Evolutionary conservation across 2,113 vertebrate genomes (phyloP).

Genomic region (Merops nubicus): DNA sequence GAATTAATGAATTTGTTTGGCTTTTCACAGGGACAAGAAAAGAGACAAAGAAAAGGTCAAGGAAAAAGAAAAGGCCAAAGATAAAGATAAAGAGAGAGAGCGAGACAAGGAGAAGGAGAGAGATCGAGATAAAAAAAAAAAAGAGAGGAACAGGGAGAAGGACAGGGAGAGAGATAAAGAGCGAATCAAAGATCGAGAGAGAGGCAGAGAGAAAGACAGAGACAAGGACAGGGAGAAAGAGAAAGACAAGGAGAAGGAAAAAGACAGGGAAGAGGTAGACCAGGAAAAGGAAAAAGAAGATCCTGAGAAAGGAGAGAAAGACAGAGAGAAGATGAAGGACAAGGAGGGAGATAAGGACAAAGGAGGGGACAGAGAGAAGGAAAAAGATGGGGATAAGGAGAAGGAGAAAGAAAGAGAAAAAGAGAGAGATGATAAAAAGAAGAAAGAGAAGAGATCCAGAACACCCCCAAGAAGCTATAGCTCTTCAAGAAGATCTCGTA

Average conservation of each 20-base stretch:
- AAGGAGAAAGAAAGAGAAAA: constrained; percentile 69
- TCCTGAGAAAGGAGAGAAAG: constrained; percentile 42
- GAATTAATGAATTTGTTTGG: constrained; percentile 55
- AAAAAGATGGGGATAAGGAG: constrained; percentile 55
- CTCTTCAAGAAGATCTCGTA: constrained; percentile 80
- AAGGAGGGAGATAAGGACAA: constrained; percentile 60
- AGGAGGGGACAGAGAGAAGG: constrained; percentile 55
- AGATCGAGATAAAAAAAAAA: constrained; percentile 73
- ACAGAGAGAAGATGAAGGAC: constrained; percentile 48
- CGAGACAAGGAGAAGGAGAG: constrained; percentile 72
- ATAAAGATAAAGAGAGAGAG: constrained; percentile 71
- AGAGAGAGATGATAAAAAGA: constrained; percentile 78
- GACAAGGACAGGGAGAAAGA: constrained; percentile 67
- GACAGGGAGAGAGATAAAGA: constrained; percentile 37
- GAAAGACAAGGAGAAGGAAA: constrained; percentile 42
- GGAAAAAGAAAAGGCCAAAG: constrained; percentile 78
- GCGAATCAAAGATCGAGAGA: too few species aligned
- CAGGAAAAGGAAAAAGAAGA: constrained; percentile 60
- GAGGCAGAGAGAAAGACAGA: constrained; percentile 58
- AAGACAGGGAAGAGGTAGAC: constrained; percentile 45
- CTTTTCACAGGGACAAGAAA: constrained; percentile 80
- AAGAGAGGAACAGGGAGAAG: constrained; percentile 49
- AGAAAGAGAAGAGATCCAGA: constrained; percentile 83
- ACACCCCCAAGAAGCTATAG: constrained; percentile 82
- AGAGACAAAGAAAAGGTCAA: constrained; percentile 78